Evolutionary conservation across 2,797 vertebrate genomes (phyloP).

Genomic region (Pteropus rufus): DNA sequence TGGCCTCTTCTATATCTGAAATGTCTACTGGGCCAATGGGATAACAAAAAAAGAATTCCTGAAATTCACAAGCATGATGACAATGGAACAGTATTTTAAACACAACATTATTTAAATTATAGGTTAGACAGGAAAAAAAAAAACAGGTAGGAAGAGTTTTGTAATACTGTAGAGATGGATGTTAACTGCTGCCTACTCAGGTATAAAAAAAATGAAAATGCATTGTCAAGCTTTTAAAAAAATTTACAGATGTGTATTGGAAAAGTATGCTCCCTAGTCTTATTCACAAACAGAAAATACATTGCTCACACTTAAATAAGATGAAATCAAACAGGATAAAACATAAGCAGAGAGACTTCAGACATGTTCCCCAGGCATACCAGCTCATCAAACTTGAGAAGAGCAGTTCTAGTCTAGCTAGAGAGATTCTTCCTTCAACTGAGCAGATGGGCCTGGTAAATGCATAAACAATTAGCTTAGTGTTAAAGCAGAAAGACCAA

Average conservation of each 20-base stretch:
- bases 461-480: conserved; percentile 44
- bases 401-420: conserved; percentile 36
- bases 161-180: background rate
- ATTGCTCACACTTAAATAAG: conserved; percentile 42
- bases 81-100: conserved; percentile 20
- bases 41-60: background rate
- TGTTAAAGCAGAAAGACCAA: conserved; percentile 41
- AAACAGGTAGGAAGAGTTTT: background rate
- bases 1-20: background rate
- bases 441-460: background rate
- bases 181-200: background rate
- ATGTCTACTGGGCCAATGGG: background rate
- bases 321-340: conserved; percentile 63
- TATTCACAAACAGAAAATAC: conserved; percentile 52
- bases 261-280: conserved; percentile 40
- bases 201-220: background rate
- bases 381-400: conserved; percentile 31
- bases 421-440: background rate
- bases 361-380: conserved; percentile 33
- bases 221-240: background rate
- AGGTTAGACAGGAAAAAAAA: background rate
- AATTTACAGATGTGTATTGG: conserved; percentile 18
- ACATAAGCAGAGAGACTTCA: conserved; percentile 22
- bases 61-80: background rate
- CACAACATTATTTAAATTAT: conserved; percentile 21